Conservation (phyloP, 2,113 vertebrate species). For the Chlorocebus sabaeus region DNA sequence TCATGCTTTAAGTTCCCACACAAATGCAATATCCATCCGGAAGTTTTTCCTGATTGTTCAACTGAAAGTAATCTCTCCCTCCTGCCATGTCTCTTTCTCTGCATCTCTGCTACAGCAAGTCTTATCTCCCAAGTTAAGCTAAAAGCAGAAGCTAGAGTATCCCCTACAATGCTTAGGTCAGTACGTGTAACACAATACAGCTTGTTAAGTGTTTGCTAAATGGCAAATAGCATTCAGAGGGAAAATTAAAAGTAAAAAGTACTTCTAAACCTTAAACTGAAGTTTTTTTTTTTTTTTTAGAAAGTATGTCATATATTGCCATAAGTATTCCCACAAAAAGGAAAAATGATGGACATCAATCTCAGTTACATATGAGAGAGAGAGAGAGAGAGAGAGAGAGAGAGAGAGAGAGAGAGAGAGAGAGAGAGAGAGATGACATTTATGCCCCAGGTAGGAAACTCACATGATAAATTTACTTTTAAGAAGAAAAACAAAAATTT, state of each 20-base stretch:
- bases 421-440: neutral
- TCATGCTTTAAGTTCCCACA: neutral
- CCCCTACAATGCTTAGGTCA: neutral
- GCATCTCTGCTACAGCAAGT: neutral
- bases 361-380: neutral
- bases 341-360: neutral
- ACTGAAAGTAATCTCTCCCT: neutral
- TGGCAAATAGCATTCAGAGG: neutral
- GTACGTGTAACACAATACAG: neutral
- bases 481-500: neutral
- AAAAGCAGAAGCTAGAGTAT: neutral
- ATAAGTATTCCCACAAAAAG: neutral
- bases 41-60: neutral
- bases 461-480: neutral
- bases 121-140: constrained; percentile 46
- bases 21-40: neutral
- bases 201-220: neutral
- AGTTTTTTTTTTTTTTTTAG: neutral
- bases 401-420: neutral
- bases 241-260: neutral
- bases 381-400: neutral
- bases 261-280: neutral
- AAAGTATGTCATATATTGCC: neutral
- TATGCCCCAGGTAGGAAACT: neutral
- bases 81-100: neutral